Conservation (phyloP, 2,113 vertebrate species). For the Phalacrocorax carbo region DNA sequence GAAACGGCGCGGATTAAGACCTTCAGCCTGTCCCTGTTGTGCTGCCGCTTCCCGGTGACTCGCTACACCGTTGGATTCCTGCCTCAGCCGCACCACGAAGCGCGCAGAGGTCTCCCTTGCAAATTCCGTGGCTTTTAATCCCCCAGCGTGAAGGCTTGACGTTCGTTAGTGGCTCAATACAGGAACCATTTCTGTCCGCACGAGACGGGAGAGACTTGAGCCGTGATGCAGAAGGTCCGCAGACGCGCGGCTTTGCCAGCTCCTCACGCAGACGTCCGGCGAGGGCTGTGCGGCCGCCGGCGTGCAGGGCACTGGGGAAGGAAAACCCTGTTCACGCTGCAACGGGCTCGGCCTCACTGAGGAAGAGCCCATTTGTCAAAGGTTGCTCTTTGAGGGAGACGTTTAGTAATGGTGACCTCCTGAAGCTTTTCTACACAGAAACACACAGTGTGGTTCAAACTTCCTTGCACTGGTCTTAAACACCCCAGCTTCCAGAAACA, state of each 20-base stretch:
- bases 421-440: background rate
- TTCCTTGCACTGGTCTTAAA: accelerated
- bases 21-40: background rate
- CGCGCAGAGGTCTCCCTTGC: background rate
- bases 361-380: background rate
- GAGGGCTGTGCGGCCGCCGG: accelerated
- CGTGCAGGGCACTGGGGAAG: background rate
- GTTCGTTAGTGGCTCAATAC: background rate
- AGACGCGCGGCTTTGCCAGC: background rate
- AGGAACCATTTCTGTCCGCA: background rate
- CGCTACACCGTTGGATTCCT: background rate
- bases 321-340: background rate
- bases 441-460: accelerated
- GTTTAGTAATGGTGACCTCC: background rate
- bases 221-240: background rate
- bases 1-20: background rate
- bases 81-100: background rate
- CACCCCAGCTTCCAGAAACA: no score
- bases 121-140: no score
- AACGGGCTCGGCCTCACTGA: background rate
- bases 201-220: background rate
- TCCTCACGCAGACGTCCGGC: background rate
- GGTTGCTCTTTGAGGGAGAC: background rate
- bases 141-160: no score
- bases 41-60: background rate